Conservation (phyloP, 92 coral and sea anemone genomes). For the Phenganax stokvisi region DNA sequence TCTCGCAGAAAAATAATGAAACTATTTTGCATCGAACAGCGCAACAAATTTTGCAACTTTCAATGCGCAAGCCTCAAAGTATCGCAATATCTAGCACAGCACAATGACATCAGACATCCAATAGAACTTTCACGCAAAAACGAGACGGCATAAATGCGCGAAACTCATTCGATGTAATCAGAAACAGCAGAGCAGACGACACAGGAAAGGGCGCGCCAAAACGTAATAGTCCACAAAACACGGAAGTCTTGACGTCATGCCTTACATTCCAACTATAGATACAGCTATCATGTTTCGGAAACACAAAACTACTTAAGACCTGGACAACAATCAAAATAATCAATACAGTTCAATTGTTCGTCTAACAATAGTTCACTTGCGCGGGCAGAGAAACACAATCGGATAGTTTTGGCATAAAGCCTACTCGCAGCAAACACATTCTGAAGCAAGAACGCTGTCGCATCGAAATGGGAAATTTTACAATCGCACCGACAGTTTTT, state of each 20-base stretch:
- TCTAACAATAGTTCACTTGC: not conserved
- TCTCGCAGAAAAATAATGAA: too few relatives aligned
- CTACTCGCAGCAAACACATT: not conserved
- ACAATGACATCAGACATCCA: not conserved
- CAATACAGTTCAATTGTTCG: not conserved
- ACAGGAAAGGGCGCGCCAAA: conserved; percentile 8
- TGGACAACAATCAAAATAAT: conserved; percentile 10
- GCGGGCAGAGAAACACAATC: not conserved
- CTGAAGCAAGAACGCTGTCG: not conserved
- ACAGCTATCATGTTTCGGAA: conserved; percentile 8
- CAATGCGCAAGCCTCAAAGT: too few relatives aligned
- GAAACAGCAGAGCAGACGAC: not conserved
- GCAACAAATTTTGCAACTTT: too few relatives aligned
- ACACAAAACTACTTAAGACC: not conserved
- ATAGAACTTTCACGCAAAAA: not conserved
- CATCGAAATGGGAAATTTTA: conserved; percentile 29
- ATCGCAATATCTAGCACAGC: not conserved
- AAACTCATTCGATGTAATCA: not conserved
- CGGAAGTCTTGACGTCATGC: conserved; percentile 2
- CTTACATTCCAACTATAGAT: not conserved
- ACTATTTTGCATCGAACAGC: too few relatives aligned
- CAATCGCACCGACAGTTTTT: conserved; percentile 14
- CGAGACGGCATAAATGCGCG: not conserved
- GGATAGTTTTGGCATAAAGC: not conserved
- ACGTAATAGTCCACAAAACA: not conserved